Conservation (phyloP, 2,797 vertebrate genomes). For the Protonibea diacanthus region DNA sequence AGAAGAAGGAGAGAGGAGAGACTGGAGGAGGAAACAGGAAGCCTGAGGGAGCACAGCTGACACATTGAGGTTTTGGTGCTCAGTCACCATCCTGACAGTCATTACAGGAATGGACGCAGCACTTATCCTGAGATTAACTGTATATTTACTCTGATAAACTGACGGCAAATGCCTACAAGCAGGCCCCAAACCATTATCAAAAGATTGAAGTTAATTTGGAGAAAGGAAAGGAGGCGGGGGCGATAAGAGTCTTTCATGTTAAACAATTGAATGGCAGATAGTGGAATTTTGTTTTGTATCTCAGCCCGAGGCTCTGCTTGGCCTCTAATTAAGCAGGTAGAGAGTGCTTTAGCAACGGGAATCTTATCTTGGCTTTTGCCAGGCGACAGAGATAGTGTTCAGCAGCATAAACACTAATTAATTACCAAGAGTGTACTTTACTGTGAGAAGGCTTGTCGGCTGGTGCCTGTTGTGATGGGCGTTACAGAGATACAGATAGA, state of each 20-base stretch:
- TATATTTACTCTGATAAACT: slow-evolving; percentile 40
- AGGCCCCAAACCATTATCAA: slow-evolving; percentile 41
- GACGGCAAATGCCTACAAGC: slow-evolving; percentile 31
- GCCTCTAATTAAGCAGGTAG: slow-evolving; percentile 74
- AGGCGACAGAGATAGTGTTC: slow-evolving; percentile 63
- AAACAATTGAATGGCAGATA: slow-evolving; percentile 63
- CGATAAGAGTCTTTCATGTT: slow-evolving; percentile 61
- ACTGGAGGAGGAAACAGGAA: slow-evolving; percentile 33
- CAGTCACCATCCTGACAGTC: slow-evolving; percentile 13
- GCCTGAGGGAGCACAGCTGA: slow-evolving; percentile 32
- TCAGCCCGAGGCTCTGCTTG: slow-evolving; percentile 48
- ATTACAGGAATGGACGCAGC: slow-evolving; percentile 25
- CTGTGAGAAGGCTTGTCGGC: slow-evolving; percentile 39
- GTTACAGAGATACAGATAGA: slow-evolving; percentile 43
- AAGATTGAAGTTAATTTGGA: slow-evolving; percentile 66
- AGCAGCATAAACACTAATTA: slow-evolving; percentile 75
- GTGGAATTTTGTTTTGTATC: slow-evolving; percentile 47
- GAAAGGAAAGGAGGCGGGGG: slow-evolving; percentile 2
- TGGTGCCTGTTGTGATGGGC: slow-evolving; percentile 34
- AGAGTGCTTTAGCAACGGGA: slow-evolving; percentile 45
- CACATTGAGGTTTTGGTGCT: slow-evolving; percentile 13
- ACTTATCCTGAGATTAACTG: slow-evolving; percentile 41
- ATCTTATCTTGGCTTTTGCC: slow-evolving; percentile 72
- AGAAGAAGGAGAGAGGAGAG: slow-evolving; percentile 6
- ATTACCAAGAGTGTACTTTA: slow-evolving; percentile 62